A percentile compares a stretch with the other conserved stretches of the same genome.
These are phyloP conservation scores for Drosophila kanapiae DNA, from an alignment of 1,140 invertebrate species.

Conservation along the genomic window DNA sequence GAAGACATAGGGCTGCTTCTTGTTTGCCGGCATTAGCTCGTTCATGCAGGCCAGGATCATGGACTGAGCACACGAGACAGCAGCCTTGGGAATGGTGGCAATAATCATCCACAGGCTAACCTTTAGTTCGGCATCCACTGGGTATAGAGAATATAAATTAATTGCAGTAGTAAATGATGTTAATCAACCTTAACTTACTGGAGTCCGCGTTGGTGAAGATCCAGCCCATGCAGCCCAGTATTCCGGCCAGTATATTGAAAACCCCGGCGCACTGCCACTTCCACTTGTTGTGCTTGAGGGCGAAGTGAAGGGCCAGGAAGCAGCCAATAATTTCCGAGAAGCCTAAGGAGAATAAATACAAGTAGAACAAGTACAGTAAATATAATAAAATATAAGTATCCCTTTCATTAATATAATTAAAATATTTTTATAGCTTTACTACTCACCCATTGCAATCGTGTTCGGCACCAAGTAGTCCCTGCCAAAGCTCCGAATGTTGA, in stretches of 20 bases:
- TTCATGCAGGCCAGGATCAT: slow-evolving; percentile 81
- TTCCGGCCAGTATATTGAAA: slow-evolving; percentile 84
- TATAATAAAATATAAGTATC: no score
- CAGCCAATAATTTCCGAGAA: slow-evolving; percentile 82
- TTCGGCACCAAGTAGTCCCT: slow-evolving; percentile 81
- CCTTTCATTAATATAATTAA: no score
- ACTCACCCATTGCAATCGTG: slow-evolving; percentile 85
- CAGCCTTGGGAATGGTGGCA: slow-evolving; percentile 76
- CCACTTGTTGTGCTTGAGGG: slow-evolving; percentile 78
- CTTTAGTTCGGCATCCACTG: slow-evolving; percentile 76
- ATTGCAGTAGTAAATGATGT: no score
- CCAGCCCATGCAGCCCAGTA: slow-evolving; percentile 82
- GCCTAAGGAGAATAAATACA: slow-evolving; percentile 27
- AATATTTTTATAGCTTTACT: no score
- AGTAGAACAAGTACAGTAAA: no score
- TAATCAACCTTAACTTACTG: slow-evolving; percentile 26
- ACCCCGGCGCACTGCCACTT: slow-evolving; percentile 81
- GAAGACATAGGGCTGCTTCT: slow-evolving; percentile 77
- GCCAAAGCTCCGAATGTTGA: slow-evolving; percentile 85
- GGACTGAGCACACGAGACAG: slow-evolving; percentile 78
- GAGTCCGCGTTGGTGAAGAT: slow-evolving; percentile 61
- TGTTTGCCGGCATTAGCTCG: slow-evolving; percentile 74
- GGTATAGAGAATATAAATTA: background rate
- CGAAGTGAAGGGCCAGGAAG: slow-evolving; percentile 77
- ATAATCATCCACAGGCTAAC: slow-evolving; percentile 83